A percentile compares a stretch with the other conserved stretches of the same genome.
These are phyloP conservation scores for Ametastegia equiseti DNA, from an alignment of 2,888 invertebrate species.

Conservation along the genomic window DNA sequence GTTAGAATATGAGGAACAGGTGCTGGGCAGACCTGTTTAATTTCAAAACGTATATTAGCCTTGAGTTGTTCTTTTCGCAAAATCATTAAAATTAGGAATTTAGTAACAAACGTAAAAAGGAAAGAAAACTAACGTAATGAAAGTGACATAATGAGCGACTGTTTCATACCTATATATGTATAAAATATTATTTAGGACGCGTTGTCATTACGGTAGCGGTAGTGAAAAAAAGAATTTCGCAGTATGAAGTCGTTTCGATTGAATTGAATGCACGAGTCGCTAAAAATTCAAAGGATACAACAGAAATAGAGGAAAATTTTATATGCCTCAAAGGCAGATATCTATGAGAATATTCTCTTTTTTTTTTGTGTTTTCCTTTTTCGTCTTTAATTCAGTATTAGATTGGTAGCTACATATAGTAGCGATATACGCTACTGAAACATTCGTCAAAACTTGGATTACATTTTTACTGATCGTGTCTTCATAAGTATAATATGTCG, in stretches of 20 bases:
- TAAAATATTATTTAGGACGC: not conserved
- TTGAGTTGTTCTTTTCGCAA: not conserved
- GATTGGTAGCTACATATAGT: slow-evolving; percentile 48
- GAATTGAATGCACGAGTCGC: not conserved
- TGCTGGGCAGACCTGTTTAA: slow-evolving; percentile 14
- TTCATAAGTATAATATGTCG: not conserved
- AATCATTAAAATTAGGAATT: not conserved
- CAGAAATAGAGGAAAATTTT: not conserved
- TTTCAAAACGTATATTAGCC: slow-evolving; percentile 15
- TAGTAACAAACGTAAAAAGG: no score
- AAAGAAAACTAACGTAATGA: not conserved
- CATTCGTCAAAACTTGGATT: not conserved
- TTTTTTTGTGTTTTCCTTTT: slow-evolving; percentile 45
- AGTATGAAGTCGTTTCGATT: not conserved
- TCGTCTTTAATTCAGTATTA: slow-evolving; percentile 54
- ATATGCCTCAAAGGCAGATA: not conserved
- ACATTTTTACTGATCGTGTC: slow-evolving; percentile 1
- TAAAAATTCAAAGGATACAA: no score
- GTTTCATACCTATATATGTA: not conserved
- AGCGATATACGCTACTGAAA: not conserved
- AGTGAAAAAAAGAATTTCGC: not conserved
- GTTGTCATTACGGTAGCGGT: slow-evolving; percentile 13
- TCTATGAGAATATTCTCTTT: slow-evolving; percentile 34
- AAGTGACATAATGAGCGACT: not conserved
- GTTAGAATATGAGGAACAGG: slow-evolving; percentile 15